Conservation (phyloP, 2,888 invertebrate genomes). For the Luffia ferchaultella region DNA sequence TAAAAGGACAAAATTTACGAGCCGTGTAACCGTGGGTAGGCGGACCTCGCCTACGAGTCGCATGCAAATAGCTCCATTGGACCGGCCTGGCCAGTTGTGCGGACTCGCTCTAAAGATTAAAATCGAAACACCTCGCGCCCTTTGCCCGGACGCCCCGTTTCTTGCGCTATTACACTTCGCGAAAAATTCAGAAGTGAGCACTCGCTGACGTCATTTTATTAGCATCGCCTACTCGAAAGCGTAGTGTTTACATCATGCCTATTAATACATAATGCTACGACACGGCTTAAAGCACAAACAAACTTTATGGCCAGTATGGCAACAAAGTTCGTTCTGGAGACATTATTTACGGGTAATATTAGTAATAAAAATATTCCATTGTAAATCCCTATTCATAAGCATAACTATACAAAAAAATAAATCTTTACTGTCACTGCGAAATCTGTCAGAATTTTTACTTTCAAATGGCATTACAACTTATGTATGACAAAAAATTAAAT, state of each 20-base stretch:
- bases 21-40: conserved; percentile 56
- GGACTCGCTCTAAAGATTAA: conserved; percentile 30
- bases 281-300: too few species aligned
- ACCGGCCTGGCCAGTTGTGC: conserved; percentile 35
- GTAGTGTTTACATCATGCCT: conserved; percentile 5
- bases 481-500: too few species aligned
- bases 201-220: neutral
- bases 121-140: conserved; percentile 39
- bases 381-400: too few species aligned
- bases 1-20: conserved; percentile 63
- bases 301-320: too few species aligned
- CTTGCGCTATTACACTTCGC: neutral
- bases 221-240: conserved; percentile 10
- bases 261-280: too few species aligned
- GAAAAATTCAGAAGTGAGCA: neutral
- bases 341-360: too few species aligned
- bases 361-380: too few species aligned
- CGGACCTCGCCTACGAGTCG: conserved; percentile 51
- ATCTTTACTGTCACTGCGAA: too few species aligned
- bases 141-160: conserved; percentile 15
- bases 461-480: too few species aligned
- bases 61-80: conserved; percentile 61
- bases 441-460: too few species aligned
- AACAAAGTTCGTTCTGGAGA: too few species aligned
- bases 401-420: too few species aligned